These are phyloP conservation scores for Pantherophis guttatus DNA, from an alignment of 2,113 vertebrate genomes.

Conservation along the genomic window DNA sequence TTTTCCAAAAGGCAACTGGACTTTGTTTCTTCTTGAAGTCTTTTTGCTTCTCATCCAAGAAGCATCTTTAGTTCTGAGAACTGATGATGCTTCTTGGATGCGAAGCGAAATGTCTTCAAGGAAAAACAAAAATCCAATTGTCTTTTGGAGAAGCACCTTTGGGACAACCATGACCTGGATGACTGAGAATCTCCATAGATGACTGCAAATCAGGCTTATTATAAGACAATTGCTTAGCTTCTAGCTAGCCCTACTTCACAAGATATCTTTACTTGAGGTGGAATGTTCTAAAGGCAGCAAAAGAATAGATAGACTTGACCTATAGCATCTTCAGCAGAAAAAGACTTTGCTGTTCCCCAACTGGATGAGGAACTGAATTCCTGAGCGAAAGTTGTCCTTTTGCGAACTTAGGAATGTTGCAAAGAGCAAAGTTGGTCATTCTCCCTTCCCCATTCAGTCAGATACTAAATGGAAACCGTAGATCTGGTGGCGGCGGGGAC, in stretches of 20 bases:
- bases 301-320: background rate
- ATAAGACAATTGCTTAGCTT: background rate
- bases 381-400: background rate
- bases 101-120: too few species aligned
- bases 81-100: too few species aligned
- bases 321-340: background rate
- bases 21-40: too few species aligned
- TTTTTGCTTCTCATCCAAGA: too few species aligned
- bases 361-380: background rate
- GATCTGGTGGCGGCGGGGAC: background rate
- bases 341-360: background rate
- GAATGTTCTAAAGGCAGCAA: background rate
- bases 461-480: background rate
- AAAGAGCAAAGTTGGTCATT: background rate
- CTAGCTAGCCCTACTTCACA: background rate
- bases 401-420: background rate
- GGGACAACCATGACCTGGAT: too few species aligned
- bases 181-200: too few species aligned
- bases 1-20: too few species aligned
- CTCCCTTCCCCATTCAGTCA: background rate
- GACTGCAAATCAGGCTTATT: background rate
- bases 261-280: background rate
- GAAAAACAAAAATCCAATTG: too few species aligned
- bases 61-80: too few species aligned
- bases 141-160: too few species aligned